Evolutionary conservation across 2,113 vertebrate species (phyloP).

Genomic region (Oreotragus oreotragus): DNA sequence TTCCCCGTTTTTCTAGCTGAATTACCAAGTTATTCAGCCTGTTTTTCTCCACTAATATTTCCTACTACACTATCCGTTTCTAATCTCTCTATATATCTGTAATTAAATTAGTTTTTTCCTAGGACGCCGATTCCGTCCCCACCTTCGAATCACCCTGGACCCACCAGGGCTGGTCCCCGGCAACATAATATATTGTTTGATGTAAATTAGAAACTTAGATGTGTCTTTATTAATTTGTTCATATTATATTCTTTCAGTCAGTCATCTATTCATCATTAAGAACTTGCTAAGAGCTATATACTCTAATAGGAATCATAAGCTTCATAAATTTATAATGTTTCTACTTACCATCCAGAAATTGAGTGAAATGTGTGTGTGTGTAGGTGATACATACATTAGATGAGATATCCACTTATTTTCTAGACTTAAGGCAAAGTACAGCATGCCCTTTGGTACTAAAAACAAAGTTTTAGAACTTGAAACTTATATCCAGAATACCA

Average conservation of each 20-base stretch:
- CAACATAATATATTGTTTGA: neutral
- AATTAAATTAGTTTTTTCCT: too few relatives aligned
- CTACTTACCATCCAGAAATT: neutral
- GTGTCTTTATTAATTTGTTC: neutral
- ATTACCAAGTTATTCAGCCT: too few relatives aligned
- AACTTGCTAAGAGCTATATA: neutral
- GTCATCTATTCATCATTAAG: neutral
- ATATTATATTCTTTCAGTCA: neutral
- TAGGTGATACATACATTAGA: neutral
- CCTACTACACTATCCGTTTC: too few relatives aligned
- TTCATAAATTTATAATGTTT: neutral
- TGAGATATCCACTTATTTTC: neutral
- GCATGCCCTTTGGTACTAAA: neutral
- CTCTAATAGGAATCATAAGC: neutral
- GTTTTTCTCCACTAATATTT: too few relatives aligned
- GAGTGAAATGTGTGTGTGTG: neutral
- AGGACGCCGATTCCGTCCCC: too few relatives aligned
- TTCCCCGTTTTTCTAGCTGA: too few relatives aligned
- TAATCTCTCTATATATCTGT: too few relatives aligned
- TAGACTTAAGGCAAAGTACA: neutral
- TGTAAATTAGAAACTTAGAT: neutral
- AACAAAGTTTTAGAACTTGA: neutral
- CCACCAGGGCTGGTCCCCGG: too few relatives aligned
- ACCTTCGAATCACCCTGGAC: too few relatives aligned
- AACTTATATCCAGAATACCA: neutral